Evolutionary conservation across 2,888 invertebrate genomes (phyloP).

Genomic region (Dolomedes plantarius): DNA sequence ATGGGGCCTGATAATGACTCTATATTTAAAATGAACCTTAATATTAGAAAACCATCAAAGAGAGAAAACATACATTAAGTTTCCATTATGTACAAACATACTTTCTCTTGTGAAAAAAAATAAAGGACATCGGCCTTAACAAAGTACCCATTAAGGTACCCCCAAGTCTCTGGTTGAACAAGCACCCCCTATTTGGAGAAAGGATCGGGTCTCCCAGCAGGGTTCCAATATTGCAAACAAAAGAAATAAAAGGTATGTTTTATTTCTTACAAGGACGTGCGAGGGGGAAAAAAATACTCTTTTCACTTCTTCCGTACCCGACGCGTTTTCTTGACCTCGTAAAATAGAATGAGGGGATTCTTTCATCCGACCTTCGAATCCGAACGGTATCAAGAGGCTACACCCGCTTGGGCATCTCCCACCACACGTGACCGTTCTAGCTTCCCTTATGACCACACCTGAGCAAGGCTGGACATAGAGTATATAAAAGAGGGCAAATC

Average conservation of each 20-base stretch:
- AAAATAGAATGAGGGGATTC: slow-evolving; percentile 42
- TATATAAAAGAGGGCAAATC: slow-evolving; percentile 27
- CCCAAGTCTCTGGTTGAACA: no score
- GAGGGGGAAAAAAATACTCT: neutral
- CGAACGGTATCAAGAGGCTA: slow-evolving; percentile 51
- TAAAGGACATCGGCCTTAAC: no score
- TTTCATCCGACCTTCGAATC: slow-evolving; percentile 46
- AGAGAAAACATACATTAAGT: no score
- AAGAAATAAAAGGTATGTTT: neutral
- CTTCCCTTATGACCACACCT: slow-evolving; percentile 48
- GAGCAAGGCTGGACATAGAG: slow-evolving; percentile 18
- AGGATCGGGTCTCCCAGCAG: neutral
- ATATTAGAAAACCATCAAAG: no score
- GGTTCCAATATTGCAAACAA: neutral
- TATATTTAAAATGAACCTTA: no score
- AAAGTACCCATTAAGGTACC: no score
- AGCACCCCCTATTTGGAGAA: neutral
- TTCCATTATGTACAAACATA: no score
- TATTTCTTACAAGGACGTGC: neutral
- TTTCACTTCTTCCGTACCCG: neutral
- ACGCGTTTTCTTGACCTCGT: slow-evolving; percentile 42
- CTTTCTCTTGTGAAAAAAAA: no score
- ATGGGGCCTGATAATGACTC: no score
- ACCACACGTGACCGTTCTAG: slow-evolving; percentile 31
- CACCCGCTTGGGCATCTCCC: slow-evolving; percentile 58